Base-by-base conservation (phyloP, 1,140 invertebrate genomes). In the Phortica variegata region DNA sequence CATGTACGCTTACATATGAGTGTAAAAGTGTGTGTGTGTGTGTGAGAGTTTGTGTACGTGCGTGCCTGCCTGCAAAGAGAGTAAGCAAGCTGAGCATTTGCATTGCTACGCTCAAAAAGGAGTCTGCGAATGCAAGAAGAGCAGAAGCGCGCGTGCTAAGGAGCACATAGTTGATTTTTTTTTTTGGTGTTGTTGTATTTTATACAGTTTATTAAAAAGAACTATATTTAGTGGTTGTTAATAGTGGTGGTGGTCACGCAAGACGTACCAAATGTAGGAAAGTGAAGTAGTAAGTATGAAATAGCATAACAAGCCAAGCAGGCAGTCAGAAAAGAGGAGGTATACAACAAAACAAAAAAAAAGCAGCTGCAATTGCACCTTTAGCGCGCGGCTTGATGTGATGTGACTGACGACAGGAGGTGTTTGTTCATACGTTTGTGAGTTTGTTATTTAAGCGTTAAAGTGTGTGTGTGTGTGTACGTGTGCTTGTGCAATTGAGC, bases 351-450 rank as follows among this genome's bases (percentile, higher is more conserved):
- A n/a, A 13, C 41, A 29, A 53, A 29, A 61, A 58, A 60, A 63
- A 63, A 61, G 63, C 63, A 68, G 62, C 62, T 66, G 63, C 63
- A 68, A 69, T 68, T 68, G 63, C 63, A 68, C 63, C 63, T 68
- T 68, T 66, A 54, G 52, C 43, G 52, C 48, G 47, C 33, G 21
- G 2, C 13, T 40, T 39, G 54, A 26, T 10, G 23, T 26, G 23
- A 26, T 10, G 23, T 26, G n/a, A n/a, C n/a, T 6, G 23, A 5
- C 48, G 41, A 44, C 59, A 65, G 62, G 61, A 65, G 58, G 41
- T 15, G 20, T 38, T 7, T 29, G 26, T 29, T 29, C 26, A 12
- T 29, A 29, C 6, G 26, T 46, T 21, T 53, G 43, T 43, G 52
- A 41, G 41, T 38, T n/a, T n/a, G 18, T 29, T 26, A 37, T 40